Evolutionary conservation across 2,797 vertebrate species (phyloP).

Genomic region (Sebastes glaucus): DNA sequence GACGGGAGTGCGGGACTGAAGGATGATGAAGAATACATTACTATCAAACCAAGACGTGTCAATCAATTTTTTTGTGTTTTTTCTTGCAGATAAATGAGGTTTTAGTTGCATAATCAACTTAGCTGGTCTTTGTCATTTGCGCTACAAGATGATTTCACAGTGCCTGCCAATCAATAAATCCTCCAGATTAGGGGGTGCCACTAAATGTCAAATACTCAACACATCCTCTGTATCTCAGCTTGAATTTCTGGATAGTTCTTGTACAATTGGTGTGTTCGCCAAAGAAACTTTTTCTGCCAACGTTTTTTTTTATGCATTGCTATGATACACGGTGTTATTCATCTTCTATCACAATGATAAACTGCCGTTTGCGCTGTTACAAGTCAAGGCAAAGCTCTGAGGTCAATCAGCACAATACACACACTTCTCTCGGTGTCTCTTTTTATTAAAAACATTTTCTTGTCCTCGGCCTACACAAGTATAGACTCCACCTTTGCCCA

Average conservation of each 20-base stretch:
- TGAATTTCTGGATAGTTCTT: not conserved
- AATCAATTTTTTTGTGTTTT: not conserved
- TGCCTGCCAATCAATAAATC: conserved; percentile 35
- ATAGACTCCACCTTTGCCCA: not conserved
- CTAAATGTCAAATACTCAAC: conserved; percentile 15
- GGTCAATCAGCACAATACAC: conserved; percentile 31
- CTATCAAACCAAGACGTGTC: conserved; percentile 16
- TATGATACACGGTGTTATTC: conserved; percentile 22
- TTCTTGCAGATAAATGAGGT: conserved; percentile 50
- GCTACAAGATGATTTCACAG: conserved; percentile 32
- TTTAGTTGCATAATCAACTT: conserved; percentile 45
- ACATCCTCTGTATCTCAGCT: not conserved
- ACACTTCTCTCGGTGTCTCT: not conserved
- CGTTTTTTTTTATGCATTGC: conserved; percentile 34
- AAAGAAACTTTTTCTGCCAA: not conserved
- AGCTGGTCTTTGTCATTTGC: conserved; percentile 16
- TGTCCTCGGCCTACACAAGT: conserved; percentile 1
- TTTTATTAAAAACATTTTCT: conserved; percentile 31
- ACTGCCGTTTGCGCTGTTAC: conserved; percentile 24
- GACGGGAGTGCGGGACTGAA: not conserved
- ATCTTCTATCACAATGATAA: conserved; percentile 43
- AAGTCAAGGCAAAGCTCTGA: conserved; percentile 23
- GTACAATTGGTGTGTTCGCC: not conserved
- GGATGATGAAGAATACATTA: conserved; percentile 21
- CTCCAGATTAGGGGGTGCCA: not conserved